Percentiles rank a stretch among this genome's conserved stretches.
Conservation (phyloP, 2,113 vertebrate genomes). For the Oreochromis spilurus region DNA sequence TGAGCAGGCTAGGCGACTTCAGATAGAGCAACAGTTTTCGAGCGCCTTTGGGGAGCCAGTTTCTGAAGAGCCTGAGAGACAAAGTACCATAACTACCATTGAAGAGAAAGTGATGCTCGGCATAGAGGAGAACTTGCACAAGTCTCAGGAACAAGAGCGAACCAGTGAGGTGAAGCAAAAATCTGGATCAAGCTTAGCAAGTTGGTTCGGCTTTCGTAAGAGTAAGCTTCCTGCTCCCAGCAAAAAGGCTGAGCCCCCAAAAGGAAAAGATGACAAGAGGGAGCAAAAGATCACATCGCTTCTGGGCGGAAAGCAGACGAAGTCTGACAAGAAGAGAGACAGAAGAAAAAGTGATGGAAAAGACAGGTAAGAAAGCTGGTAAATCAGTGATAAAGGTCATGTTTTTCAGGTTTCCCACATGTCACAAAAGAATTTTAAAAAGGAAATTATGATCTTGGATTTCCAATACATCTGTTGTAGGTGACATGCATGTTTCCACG, state of each 20-base stretch:
- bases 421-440: not conserved
- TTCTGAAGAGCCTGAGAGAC: conserved; percentile 74
- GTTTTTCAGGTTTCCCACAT: not conserved
- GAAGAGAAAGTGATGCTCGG: conserved; percentile 95
- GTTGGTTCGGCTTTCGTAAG: conserved; percentile 90
- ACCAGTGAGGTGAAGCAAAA: conserved; percentile 76
- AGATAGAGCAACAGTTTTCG: conserved; percentile 68
- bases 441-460: not conserved
- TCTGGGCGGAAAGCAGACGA: conserved; percentile 80
- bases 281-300: conserved; percentile 78
- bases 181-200: conserved; percentile 81
- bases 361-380: conserved; percentile 67
- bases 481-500: not conserved
- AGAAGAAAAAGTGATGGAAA: conserved; percentile 81
- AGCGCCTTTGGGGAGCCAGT: conserved; percentile 80
- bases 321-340: conserved; percentile 83
- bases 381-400: not conserved
- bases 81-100: conserved; percentile 78
- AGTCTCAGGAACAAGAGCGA: conserved; percentile 80
- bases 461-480: not conserved
- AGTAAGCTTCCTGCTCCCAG: conserved; percentile 86
- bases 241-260: conserved; percentile 77
- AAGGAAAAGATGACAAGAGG: conserved; percentile 83
- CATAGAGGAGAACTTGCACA: conserved; percentile 90
- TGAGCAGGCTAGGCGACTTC: conserved; percentile 67